These are phyloP conservation scores for Caradrina clavipalpis DNA, from an alignment of 2,888 invertebrate genomes.

Conservation along the genomic window DNA sequence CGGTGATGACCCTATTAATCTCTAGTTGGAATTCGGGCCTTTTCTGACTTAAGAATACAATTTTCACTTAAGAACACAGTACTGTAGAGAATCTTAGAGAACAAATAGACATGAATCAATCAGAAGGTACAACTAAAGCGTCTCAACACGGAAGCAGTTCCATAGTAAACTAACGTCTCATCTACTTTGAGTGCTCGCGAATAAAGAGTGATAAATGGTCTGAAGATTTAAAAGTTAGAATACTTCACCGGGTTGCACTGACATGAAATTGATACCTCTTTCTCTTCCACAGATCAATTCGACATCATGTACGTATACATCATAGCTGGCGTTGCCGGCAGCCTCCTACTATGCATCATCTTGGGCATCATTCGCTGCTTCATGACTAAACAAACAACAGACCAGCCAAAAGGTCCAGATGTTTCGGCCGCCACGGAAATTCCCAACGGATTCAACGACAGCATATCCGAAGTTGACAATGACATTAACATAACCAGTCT, in stretches of 20 bases:
- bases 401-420: conserved; percentile 93
- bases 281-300: conserved; percentile 92
- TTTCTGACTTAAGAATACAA: conserved; percentile 31
- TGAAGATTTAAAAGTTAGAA: conserved; percentile 1
- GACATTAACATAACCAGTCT: conserved; percentile 94
- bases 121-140: conserved; percentile 8
- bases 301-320: conserved; percentile 96
- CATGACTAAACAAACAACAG: conserved; percentile 92
- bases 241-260: background rate
- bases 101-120: conserved; percentile 18
- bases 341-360: conserved; percentile 93
- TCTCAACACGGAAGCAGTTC: conserved; percentile 6
- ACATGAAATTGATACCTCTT: conserved; percentile 21
- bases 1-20: conserved; percentile 55
- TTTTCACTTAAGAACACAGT: conserved; percentile 30
- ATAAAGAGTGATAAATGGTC: conserved; percentile 14
- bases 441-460: conserved; percentile 96
- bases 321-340: conserved; percentile 94
- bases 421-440: conserved; percentile 94
- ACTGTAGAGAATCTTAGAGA: conserved; percentile 4
- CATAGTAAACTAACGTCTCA: background rate
- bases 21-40: conserved; percentile 26
- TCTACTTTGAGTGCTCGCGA: background rate
- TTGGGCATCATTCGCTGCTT: conserved; percentile 94
- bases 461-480: conserved; percentile 96